Evolutionary conservation across 1,140 invertebrate genomes (phyloP).

Genomic region (Cotesia vestalis): DNA sequence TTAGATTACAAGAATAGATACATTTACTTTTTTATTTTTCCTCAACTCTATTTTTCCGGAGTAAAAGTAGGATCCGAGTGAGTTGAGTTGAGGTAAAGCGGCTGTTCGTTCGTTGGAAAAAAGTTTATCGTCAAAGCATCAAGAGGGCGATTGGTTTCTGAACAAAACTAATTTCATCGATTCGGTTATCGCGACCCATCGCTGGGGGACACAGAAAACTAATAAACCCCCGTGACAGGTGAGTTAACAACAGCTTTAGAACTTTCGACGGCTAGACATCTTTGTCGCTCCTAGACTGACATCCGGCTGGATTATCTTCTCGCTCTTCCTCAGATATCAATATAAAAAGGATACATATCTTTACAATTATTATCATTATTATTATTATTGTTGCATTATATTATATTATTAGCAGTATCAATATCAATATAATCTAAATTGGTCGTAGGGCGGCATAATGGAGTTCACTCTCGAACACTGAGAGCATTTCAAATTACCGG

Average conservation of each 20-base stretch:
- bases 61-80: no score
- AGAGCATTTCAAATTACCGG: no score
- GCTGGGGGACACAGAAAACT: neutral
- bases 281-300: no score
- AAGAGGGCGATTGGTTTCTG: neutral
- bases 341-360: no score
- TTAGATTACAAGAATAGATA: constrained; percentile 32
- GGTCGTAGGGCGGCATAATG: neutral
- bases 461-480: no score
- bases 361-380: no score
- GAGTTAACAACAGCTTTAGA: neutral
- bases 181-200: constrained; percentile 1
- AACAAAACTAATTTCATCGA: constrained; percentile 22
- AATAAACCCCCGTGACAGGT: constrained; percentile 1
- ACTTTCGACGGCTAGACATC: neutral
- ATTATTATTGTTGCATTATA: no score
- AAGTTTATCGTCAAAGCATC: constrained; percentile 8
- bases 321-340: no score
- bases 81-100: no score
- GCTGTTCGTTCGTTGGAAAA: no score
- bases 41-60: no score
- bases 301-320: no score
- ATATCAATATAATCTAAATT: constrained; percentile 3
- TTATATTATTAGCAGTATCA: constrained; percentile 3
- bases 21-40: constrained; percentile 23